These are phyloP conservation scores for Bufo bufo DNA, from an alignment of 2,113 vertebrate species.

Conservation along the genomic window DNA sequence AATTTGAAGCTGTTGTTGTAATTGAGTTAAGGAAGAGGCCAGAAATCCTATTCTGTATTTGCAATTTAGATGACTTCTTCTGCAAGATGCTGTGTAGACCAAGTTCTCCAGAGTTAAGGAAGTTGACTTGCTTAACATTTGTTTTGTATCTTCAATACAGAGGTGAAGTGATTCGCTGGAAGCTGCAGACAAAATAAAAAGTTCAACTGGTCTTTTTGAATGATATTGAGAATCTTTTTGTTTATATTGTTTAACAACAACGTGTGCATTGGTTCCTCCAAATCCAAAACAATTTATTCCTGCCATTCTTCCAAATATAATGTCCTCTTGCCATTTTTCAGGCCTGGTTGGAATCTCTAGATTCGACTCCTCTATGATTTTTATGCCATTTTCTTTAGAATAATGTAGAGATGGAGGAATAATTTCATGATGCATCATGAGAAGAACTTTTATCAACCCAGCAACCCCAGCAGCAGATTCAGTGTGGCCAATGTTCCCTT, in stretches of 20 bases:
- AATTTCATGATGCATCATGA: constrained; percentile 85
- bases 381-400: constrained; percentile 72
- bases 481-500: constrained; percentile 83
- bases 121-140: constrained; percentile 65
- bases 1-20: constrained; percentile 70
- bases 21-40: constrained; percentile 72
- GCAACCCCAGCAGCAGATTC: constrained; percentile 86
- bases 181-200: constrained; percentile 80
- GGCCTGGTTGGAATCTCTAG: constrained; percentile 72
- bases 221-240: constrained; percentile 53
- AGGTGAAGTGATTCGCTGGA: constrained; percentile 73
- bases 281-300: constrained; percentile 88
- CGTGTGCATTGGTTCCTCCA: constrained; percentile 85
- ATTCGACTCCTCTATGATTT: constrained; percentile 73
- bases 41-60: constrained; percentile 79
- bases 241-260: constrained; percentile 75
- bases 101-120: constrained; percentile 70
- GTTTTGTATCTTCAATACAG: constrained; percentile 69
- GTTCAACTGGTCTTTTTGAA: constrained; percentile 65
- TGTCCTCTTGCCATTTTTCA: constrained; percentile 74
- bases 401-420: constrained; percentile 85
- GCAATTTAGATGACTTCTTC: constrained; percentile 79
- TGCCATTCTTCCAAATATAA: constrained; percentile 71
- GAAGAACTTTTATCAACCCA: constrained; percentile 84
- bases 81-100: constrained; percentile 82